Percentiles rank a stretch among this genome's conserved stretches.
Evolutionary conservation across 2,888 invertebrate genomes (phyloP).

Genomic region (Cephalotes varians): DNA sequence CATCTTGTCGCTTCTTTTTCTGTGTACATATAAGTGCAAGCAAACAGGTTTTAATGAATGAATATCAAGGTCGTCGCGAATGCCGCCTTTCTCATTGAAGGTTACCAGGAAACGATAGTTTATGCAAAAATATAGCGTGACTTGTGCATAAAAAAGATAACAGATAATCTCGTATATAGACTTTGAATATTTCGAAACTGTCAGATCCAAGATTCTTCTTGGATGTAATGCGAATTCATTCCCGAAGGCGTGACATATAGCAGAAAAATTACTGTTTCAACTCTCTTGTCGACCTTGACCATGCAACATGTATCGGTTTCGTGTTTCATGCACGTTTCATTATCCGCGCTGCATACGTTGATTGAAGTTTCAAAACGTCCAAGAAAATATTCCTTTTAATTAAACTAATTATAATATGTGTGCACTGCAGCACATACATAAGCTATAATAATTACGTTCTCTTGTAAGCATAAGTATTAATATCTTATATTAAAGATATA

Average conservation of each 20-base stretch:
- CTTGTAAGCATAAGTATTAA: neutral
- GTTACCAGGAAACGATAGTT: constrained; percentile 71
- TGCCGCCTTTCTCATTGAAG: constrained; percentile 70
- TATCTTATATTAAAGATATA: constrained; percentile 1
- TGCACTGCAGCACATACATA: neutral
- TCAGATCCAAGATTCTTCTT: constrained; percentile 11
- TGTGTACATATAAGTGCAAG: constrained; percentile 13
- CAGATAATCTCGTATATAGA: constrained; percentile 12
- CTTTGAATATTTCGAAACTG: constrained; percentile 24
- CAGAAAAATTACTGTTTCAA: constrained; percentile 58
- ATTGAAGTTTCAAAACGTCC: neutral
- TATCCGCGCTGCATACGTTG: constrained; percentile 33
- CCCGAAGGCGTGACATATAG: constrained; percentile 54
- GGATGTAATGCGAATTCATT: constrained; percentile 46
- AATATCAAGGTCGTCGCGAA: constrained; percentile 72
- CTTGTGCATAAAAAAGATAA: constrained; percentile 44
- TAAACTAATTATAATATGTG: constrained; percentile 8
- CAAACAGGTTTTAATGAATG: constrained; percentile 69
- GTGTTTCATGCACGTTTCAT: constrained; percentile 35
- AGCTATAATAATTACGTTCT: neutral
- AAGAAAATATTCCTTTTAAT: constrained; percentile 12
- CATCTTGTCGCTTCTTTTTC: constrained; percentile 49
- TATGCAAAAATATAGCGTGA: constrained; percentile 56
- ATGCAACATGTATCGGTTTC: constrained; percentile 45
- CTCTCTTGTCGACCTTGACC: constrained; percentile 66